phyloP scores from a whole-genome alignment of 2,113 vertebrate genomes.

The Vicugna pacos region DNA sequence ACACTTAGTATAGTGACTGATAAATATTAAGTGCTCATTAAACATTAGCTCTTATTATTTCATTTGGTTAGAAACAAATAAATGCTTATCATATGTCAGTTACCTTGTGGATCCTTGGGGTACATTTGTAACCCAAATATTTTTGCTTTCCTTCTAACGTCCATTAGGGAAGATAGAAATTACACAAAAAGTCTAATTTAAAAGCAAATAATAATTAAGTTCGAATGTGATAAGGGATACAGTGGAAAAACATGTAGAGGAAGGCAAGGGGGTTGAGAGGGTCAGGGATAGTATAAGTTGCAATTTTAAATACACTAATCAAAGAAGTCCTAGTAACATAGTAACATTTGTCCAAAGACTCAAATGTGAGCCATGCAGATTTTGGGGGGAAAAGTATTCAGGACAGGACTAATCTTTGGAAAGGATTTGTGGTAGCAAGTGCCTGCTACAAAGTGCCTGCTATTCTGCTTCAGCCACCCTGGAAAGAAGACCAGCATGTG shows the following conservation, averaged over 20 bases:
- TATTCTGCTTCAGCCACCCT: neutral
- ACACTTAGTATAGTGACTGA: neutral
- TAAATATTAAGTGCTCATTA: neutral
- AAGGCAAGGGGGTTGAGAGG: neutral
- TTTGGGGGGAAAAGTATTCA: neutral
- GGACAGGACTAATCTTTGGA: neutral
- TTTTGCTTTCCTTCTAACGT: neutral
- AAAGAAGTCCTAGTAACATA: neutral
- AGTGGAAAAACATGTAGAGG: neutral
- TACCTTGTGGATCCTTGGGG: neutral
- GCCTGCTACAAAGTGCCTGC: neutral
- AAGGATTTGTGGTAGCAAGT: neutral
- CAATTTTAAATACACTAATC: neutral
- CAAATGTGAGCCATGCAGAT: neutral
- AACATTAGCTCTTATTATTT: neutral
- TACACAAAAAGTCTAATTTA: neutral
- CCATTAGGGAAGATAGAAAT: neutral
- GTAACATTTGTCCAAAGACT: neutral
- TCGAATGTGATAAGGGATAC: neutral
- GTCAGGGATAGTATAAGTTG: neutral
- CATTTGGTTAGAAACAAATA: neutral
- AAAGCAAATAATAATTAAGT: neutral
- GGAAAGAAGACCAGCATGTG: neutral
- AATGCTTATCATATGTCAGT: neutral
- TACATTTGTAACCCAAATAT: neutral